Evolutionary conservation across 2,797 vertebrate genomes (phyloP), one percentile per base, ranked within the genome.

Genomic region (Notoglanidium macrostoma): DNA sequence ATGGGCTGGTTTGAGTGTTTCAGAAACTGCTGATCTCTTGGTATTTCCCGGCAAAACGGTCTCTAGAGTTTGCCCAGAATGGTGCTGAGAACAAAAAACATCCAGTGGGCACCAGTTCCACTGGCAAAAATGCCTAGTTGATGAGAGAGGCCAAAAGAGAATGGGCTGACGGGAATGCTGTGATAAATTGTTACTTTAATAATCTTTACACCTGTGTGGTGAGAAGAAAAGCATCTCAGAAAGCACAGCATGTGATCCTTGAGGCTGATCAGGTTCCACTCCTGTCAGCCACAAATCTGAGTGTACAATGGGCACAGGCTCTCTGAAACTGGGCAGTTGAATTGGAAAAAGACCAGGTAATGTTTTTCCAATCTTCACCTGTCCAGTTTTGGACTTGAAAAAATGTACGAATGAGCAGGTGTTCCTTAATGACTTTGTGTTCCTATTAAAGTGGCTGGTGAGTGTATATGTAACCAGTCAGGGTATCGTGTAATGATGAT

Each of bases 181-280:
- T 11, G 1, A 46, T 55, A 77, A 54, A 7, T 32, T 10, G 40
- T 54, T 78, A 23, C 9, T 77, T 77, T 17, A 26, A 26, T 26
- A 57, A 14, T 4, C 46, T 63, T 61, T 63, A n/a, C 7, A 59
- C 1, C 10, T 4, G 10, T 23, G 10, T 23, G 10, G 11, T 81
- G 15, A 81, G 6, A 35, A 63, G 74, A 77, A 81, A 81, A 15
- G 14, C 35, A 81, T 81, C 35, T 44, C 40, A 63, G 23, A 81
- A 44, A 63, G 32, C 32, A 59, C 55, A 44, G 55, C 77, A 35
- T 79, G 51, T 57, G 57, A 57, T 32, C 17, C n/a, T 32, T 78
- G 40, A 29, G 7, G 15, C 76, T 55, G 76, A 57, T 51, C 23
- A 2, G 46, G 2, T 76, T 76, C 73, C 5, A n/a, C 26, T 15